Conservation (phyloP, 2,797 vertebrate species). For the Micropoecilia bifurca region DNA sequence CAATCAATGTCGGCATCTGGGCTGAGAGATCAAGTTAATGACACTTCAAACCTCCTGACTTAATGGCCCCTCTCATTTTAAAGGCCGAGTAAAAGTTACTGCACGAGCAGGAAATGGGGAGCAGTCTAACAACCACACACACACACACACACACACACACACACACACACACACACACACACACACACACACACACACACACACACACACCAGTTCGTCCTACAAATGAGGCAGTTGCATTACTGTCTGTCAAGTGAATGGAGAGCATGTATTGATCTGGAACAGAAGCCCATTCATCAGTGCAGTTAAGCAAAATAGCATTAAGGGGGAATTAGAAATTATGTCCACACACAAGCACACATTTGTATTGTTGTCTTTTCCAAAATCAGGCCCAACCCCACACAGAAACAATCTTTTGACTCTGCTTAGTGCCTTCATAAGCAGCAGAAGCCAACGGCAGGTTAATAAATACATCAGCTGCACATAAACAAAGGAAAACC, state of each 20-base stretch:
- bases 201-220: conserved; percentile 35
- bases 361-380: conserved; percentile 12
- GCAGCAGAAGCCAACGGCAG: neutral
- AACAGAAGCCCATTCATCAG: conserved; percentile 68
- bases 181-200: conserved; percentile 5
- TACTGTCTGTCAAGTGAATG: conserved; percentile 62
- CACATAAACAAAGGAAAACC: neutral
- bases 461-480: neutral
- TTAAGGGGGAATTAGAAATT: conserved; percentile 52
- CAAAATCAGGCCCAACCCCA: neutral
- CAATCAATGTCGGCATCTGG: conserved; percentile 44
- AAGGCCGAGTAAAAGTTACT: conserved; percentile 46
- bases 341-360: conserved; percentile 16
- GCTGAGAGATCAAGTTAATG: conserved; percentile 59
- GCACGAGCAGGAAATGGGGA: conserved; percentile 24
- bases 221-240: conserved; percentile 70
- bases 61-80: conserved; percentile 62
- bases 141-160: neutral
- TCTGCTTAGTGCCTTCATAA: neutral
- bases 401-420: neutral
- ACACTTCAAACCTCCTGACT: conserved; percentile 57
- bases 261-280: conserved; percentile 68
- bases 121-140: conserved; percentile 17
- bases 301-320: conserved; percentile 68
- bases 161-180: conserved; percentile 5